Base-by-base conservation (phyloP, 2,113 vertebrate species). In the Zootoca vivipara region DNA sequence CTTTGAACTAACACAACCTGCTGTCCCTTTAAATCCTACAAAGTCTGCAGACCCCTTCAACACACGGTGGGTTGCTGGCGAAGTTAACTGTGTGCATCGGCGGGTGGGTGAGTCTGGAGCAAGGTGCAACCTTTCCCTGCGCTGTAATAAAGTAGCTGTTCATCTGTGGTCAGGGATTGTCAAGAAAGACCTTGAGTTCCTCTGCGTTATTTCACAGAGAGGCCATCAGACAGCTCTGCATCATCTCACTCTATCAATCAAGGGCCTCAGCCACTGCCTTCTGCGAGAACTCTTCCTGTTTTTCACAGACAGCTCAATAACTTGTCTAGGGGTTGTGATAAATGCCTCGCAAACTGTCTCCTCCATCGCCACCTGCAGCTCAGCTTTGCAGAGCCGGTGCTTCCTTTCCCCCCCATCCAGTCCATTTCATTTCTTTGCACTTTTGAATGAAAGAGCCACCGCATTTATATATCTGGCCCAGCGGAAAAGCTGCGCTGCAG, bases 281-380 rank as follows among this genome's bases (percentile, higher is more conserved):
- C 94, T 94, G 96, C 95, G 97, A 96, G 97, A 96, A 97, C 96
- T 96, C 95, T 97, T 96, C 96, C 97, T 96, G 95, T 96, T 96
- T 96, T 96, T 95, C 95, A 96, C 95, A 97, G 96, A 97, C 97
- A 96, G 97, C 96, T 98, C 97, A 97, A 97, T 98, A 97, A 94
- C 97, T 96, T 96, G 97, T 97, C 97, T 97, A 95, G 95, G 94
- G 93, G 95, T 93, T 90, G 95, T 96, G 96, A 97, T 97, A 95
- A 97, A 97, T 97, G 96, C 94, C 95, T 95, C 96, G 24, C 95
- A 94, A 96, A 93, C 96, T 95, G 94, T 95, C 95, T 96, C 93
- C 95, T 96, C 96, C 96, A 96, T 93, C 73, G 92, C 88, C 93
- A 93, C 90, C 95, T 95, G 93, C 94, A 94, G 96, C 96, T 96